Evolutionary conservation across 2,797 vertebrate genomes (phyloP).

Genomic region (Oreortyx pictus): DNA sequence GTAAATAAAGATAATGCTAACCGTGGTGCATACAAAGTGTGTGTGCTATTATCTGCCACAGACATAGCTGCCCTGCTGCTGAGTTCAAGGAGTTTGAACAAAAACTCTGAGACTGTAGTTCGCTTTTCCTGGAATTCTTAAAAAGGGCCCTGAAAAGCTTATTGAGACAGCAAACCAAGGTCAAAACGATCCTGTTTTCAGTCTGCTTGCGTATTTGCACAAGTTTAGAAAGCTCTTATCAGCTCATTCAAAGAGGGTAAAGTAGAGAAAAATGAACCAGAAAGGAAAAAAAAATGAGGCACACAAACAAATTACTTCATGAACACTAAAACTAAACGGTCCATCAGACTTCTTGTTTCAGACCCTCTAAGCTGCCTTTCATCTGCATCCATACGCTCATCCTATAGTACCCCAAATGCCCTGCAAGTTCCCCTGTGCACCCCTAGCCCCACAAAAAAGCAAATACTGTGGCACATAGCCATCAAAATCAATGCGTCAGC

Average conservation of each 20-base stretch:
- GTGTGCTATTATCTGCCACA: not conserved
- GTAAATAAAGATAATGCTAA: not conserved
- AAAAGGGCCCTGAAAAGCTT: not conserved
- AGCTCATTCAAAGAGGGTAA: not conserved
- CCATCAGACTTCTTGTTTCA: not conserved
- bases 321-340: not conserved
- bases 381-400: not conserved
- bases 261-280: not conserved
- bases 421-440: not conserved
- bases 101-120: not conserved
- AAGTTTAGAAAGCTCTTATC: constrained; percentile 5
- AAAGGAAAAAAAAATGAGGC: not conserved
- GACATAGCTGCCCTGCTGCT: not conserved
- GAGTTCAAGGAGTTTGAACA: constrained; percentile 14
- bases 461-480: not conserved
- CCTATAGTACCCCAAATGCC: not conserved
- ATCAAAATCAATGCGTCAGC: not conserved
- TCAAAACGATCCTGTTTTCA: not conserved
- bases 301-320: not conserved
- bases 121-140: constrained; percentile 27
- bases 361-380: not conserved
- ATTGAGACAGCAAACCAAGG: not conserved
- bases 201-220: not conserved
- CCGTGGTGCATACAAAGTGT: not conserved
- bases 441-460: not conserved